Base-by-base conservation (phyloP, 2,113 vertebrate genomes). In the Prunella himalayana region DNA sequence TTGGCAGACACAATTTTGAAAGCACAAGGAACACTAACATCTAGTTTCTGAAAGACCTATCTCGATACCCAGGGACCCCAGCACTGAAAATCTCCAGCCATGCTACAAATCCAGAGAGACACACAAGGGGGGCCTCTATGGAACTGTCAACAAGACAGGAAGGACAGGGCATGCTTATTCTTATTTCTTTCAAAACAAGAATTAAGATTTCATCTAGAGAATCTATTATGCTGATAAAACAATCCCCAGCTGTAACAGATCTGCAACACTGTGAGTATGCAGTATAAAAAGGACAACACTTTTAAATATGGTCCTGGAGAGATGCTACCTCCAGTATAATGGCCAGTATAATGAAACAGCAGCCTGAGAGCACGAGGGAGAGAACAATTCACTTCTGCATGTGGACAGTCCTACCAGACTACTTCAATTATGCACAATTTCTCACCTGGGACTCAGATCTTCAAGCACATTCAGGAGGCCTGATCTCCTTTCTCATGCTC, bases 1-100 rank as follows among this genome's bases (percentile, higher is more conserved):
- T 82, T 72, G 47, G 75, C 33, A 80, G 47, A 66, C 33, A 53
- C 15, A 23, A 13, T 35, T 94, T 82, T 72, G 47, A 94, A 94
- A 82, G 82, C 30, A 72, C 41, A 53, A 5, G 42, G 42, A 71
- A 82, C 28, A 50, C 24, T 10, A 78, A 41, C 9, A 80, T 35
- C 37, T 69, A 39, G 24, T 47, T 69, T 77, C 71, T 90, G 50
- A 65, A 91, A 89, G 70, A 82, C 30, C 57, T 39, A 33, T 69
- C 35, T n/a, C 8, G 11, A 71, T 4, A 37, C 7, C 9, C 59
- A 79, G 30, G 8, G 10, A 87, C 15, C 11, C 28, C 33, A 76
- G 27, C 50, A 56, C 42, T n/a, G 39, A 76, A 64, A 87, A 65
- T 72, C 63, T 87, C 79, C 71, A 82, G 72, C 69, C 0, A 1